A percentile compares a stretch with the other conserved stretches of the same genome.
These are phyloP conservation scores for Pocillopora damicornis DNA, from an alignment of 64 coral and sea anemone species.

Conservation along the genomic window DNA sequence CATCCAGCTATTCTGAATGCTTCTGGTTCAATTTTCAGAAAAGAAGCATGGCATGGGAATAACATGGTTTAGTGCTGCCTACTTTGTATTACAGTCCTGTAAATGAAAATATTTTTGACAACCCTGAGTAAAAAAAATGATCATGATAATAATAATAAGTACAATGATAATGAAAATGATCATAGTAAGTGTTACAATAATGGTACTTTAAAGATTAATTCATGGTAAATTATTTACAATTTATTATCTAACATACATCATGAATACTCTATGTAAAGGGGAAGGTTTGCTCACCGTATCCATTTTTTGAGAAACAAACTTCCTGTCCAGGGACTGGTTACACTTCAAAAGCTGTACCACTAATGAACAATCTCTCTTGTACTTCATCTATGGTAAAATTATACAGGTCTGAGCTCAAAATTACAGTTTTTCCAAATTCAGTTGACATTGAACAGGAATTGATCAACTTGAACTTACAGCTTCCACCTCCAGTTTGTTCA, in stretches of 20 bases:
- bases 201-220: no score
- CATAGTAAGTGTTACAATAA: no score
- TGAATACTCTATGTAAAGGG: not conserved
- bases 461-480: not conserved
- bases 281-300: slow-evolving; percentile 31
- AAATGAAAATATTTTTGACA: no score
- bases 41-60: no score
- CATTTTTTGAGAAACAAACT: slow-evolving; percentile 39
- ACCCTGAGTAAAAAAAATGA: no score
- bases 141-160: no score
- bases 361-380: slow-evolving; percentile 48
- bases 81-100: no score
- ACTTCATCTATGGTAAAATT: slow-evolving; percentile 29
- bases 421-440: no score
- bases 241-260: not conserved
- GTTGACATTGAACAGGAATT: not conserved
- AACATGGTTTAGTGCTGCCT: no score
- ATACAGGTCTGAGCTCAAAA: not conserved
- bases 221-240: not conserved
- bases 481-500: slow-evolving; percentile 60
- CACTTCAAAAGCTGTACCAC: slow-evolving; percentile 69
- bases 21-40: no score
- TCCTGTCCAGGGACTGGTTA: slow-evolving; percentile 58
- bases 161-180: no score
- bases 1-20: no score